Conservation (phyloP, 2,797 vertebrate genomes). For the Enteromius fasciolatus region DNA sequence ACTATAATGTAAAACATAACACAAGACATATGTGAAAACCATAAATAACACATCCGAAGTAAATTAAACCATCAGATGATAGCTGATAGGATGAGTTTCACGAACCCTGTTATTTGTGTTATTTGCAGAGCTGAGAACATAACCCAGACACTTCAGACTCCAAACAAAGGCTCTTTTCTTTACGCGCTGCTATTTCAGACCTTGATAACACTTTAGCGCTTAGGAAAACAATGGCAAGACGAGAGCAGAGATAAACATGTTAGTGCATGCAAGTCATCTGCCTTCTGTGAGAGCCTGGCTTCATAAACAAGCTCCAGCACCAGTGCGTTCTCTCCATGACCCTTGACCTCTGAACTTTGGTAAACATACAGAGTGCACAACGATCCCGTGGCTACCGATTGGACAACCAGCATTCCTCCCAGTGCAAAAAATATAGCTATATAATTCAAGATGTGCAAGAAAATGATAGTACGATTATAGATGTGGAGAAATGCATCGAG, state of each 20-base stretch:
- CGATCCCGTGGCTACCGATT: slow-evolving; percentile 24
- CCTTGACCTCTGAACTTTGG: slow-evolving; percentile 45
- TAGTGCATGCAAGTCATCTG: slow-evolving; percentile 59
- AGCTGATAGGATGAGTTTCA: slow-evolving; percentile 14
- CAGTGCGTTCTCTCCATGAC: slow-evolving; percentile 35
- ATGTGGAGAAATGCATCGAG: slow-evolving; percentile 20
- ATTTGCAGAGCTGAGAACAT: slow-evolving; percentile 37
- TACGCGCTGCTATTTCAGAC: slow-evolving; percentile 46
- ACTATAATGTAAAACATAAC: slow-evolving; percentile 2
- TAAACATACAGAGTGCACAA: slow-evolving; percentile 40
- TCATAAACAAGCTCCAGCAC: slow-evolving; percentile 52
- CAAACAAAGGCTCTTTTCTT: slow-evolving; percentile 67
- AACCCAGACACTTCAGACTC: slow-evolving; percentile 44
- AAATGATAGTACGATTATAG: slow-evolving; percentile 6
- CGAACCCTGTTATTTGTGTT: slow-evolving; percentile 34
- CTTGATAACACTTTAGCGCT: slow-evolving; percentile 58
- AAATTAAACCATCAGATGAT: slow-evolving; percentile 41
- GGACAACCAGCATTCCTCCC: slow-evolving; percentile 13
- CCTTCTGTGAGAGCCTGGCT: slow-evolving; percentile 46
- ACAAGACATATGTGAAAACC: background rate
- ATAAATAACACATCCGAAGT: slow-evolving; percentile 17
- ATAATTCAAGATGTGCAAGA: slow-evolving; percentile 5
- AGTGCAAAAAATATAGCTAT: background rate
- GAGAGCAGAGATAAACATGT: slow-evolving; percentile 58
- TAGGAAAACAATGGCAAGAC: slow-evolving; percentile 55